Conservation (phyloP, 2,797 vertebrate genomes). For the Mormyrus proboscirostris region DNA sequence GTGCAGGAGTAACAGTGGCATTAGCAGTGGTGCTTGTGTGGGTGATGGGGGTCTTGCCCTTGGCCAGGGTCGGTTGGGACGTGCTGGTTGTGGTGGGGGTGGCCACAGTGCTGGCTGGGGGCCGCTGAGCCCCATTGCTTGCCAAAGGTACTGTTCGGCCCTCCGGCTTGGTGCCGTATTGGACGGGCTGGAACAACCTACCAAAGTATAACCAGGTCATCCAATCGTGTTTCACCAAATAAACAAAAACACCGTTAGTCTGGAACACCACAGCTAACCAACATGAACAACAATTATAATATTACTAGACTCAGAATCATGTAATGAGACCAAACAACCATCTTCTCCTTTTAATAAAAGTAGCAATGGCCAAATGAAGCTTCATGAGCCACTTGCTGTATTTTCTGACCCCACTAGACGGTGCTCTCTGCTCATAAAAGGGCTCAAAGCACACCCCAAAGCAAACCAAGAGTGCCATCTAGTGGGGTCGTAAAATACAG, state of each 20-base stretch:
- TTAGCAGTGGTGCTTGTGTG: slow-evolving; percentile 49
- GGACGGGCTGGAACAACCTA: slow-evolving; percentile 84
- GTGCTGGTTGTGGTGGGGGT: slow-evolving; percentile 46
- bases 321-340: neutral
- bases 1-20: slow-evolving; percentile 58
- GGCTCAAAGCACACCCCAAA: neutral
- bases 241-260: neutral
- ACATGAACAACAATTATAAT: neutral
- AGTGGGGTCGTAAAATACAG: neutral
- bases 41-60: slow-evolving; percentile 62
- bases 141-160: slow-evolving; percentile 73
- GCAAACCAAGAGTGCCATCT: neutral
- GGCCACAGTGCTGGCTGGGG: slow-evolving; percentile 45
- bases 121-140: slow-evolving; percentile 53
- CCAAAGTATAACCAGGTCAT: neutral
- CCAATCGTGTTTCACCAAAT: neutral
- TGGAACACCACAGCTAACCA: neutral
- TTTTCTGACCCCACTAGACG: neutral
- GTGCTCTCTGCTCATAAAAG: neutral
- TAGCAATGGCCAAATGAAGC: neutral
- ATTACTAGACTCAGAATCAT: neutral
- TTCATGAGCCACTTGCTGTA: neutral
- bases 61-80: slow-evolving; percentile 55
- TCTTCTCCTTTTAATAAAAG: neutral
- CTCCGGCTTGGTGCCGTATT: slow-evolving; percentile 85